phyloP scores from a whole-genome alignment of 1,140 invertebrate genomes.

The Cryptotermes secundus region DNA sequence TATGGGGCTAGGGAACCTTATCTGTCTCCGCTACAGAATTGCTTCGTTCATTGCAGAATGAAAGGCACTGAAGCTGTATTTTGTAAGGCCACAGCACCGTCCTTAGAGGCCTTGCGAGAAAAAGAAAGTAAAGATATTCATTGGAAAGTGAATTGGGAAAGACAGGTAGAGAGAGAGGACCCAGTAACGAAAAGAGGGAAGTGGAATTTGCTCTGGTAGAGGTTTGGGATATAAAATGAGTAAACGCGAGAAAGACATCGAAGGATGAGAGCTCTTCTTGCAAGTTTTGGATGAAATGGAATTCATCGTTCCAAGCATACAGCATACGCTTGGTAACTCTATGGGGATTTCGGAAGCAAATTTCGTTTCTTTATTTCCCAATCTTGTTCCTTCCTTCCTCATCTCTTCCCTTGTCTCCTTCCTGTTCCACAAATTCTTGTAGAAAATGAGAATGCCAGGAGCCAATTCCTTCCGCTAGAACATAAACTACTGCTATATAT shows the following conservation, averaged over 20 bases:
- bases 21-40: background rate
- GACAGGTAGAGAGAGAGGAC: background rate
- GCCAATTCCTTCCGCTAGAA: background rate
- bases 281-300: conserved; percentile 11
- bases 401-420: background rate
- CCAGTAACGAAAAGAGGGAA: background rate
- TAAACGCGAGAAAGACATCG: background rate
- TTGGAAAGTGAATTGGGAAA: conserved; percentile 13
- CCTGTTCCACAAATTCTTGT: background rate
- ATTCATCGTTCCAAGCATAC: conserved; percentile 13
- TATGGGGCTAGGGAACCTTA: conserved; percentile 1
- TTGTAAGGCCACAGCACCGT: background rate
- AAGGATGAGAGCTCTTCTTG: background rate
- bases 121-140: conserved; percentile 1
- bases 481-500: background rate
- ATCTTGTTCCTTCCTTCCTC: background rate
- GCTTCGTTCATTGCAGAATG: background rate
- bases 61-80: background rate
- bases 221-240: background rate
- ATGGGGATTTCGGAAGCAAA: conserved; percentile 15
- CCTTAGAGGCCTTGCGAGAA: background rate
- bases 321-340: conserved; percentile 9
- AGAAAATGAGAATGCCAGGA: background rate
- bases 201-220: background rate
- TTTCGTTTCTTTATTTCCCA: background rate